Percentiles rank a stretch among this genome's conserved stretches.
Conservation (phyloP, 2,797 vertebrate genomes). For the Meda fulgida region DNA sequence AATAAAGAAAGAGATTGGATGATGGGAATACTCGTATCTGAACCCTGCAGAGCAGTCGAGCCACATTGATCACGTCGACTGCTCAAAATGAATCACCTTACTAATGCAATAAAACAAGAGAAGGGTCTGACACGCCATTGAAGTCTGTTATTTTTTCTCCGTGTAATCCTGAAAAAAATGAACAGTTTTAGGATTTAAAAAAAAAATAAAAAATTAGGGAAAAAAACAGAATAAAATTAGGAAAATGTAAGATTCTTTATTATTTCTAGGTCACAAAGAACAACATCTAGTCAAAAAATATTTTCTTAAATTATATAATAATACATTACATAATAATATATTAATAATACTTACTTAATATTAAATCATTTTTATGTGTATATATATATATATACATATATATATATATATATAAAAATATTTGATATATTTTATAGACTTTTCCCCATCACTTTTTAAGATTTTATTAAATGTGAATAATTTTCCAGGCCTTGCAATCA, state of each 20-base stretch:
- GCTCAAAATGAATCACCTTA: neutral
- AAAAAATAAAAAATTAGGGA: neutral
- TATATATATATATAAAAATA: too few relatives aligned
- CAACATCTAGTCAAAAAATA: neutral
- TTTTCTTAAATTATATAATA: neutral
- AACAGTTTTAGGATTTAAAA: neutral
- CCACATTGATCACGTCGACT: neutral
- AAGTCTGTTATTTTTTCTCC: neutral
- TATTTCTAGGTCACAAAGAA: neutral
- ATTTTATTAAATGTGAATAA: neutral
- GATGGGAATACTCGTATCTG: slow-evolving; percentile 3
- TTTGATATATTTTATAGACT: neutral
- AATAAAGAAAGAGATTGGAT: slow-evolving; percentile 7
- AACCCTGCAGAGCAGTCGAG: neutral
- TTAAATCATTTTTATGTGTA: too few relatives aligned
- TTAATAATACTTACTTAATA: too few relatives aligned
- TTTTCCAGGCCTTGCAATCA: neutral
- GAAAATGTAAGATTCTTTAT: neutral
- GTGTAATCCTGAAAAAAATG: neutral
- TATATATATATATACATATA: too few relatives aligned
- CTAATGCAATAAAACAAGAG: neutral
- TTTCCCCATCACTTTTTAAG: neutral
- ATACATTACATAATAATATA: neutral
- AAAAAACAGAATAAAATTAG: neutral
- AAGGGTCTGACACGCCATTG: neutral